Evolutionary conservation across 2,113 vertebrate species (phyloP).

Genomic region (Sarotherodon lohbergeri): DNA sequence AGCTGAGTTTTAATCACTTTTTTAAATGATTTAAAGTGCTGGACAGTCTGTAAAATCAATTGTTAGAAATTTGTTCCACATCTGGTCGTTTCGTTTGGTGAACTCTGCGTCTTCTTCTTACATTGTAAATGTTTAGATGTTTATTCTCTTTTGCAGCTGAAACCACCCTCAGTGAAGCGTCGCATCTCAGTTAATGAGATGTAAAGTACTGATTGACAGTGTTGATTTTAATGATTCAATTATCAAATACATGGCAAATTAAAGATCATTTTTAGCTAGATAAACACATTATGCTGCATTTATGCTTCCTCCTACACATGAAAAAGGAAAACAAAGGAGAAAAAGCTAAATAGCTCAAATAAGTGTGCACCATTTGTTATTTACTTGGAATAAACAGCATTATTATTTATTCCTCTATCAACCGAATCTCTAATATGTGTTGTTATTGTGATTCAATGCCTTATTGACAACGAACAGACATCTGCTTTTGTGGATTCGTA

Average conservation of each 20-base stretch:
- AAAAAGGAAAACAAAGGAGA: not conserved
- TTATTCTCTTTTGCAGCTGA: not conserved
- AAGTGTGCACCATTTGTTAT: not conserved
- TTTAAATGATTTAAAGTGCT: not conserved
- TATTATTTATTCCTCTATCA: slow-evolving; percentile 5
- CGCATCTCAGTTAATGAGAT: not conserved
- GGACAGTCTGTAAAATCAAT: not conserved
- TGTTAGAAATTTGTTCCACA: not conserved
- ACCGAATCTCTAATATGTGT: slow-evolving; percentile 1
- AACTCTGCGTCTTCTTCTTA: not conserved
- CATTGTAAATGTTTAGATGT: not conserved
- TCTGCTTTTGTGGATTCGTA: slow-evolving; percentile 13
- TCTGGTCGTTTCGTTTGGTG: not conserved
- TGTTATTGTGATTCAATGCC: slow-evolving; percentile 20
- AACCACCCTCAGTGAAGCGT: not conserved
- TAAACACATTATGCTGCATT: not conserved
- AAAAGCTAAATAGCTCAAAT: not conserved
- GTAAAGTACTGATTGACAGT: not conserved
- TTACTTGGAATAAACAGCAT: not conserved
- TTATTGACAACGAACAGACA: slow-evolving; percentile 18
- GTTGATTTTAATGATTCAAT: not conserved
- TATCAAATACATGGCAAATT: not conserved
- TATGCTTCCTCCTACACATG: not conserved
- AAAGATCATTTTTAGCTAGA: not conserved
- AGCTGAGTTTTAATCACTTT: not conserved